Evolutionary conservation across 1,140 invertebrate genomes (phyloP), one percentile per base, ranked within the genome.

Genomic region (Ladona fulva): DNA sequence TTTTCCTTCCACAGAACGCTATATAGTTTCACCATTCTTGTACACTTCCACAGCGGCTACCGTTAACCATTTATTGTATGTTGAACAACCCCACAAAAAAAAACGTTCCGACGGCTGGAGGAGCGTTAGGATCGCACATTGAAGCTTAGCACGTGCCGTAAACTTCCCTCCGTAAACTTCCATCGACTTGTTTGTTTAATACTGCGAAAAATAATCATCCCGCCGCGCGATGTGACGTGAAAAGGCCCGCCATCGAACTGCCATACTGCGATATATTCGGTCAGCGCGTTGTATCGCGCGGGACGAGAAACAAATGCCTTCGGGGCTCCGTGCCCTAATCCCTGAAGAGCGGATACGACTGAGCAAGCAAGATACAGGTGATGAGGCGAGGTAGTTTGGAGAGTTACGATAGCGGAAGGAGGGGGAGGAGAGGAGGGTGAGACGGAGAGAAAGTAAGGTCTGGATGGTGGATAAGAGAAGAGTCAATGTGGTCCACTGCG

Each of bases 271-370:
- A 66, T 66, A 66, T 66, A 66, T 66, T 22, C 52, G 52, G 52
- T 66, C 52, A 66, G 52, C n/a, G 52, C 1, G 52, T 22, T 22
- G 52, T 66, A 66, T 66, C 52, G n/a, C 14, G 52, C n/a, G 44
- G 44, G 19, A 52, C 19, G 52, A 66, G n/a, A 66, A 66, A 66
- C 52, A 66, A 66, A 22, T 66, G 52, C 52, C 52, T 16, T 16
- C 52, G 52, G 52, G 5, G 16, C 12, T 66, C 5, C 52, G 16
- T 66, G 52, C 3, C 52, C 52, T 66, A 66, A 66, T 66, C 52
- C 52, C 52, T 22, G n/a, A 66, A 66, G n/a, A 66, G 52, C 52
- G 52, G 52, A 66, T 66, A 66, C 52, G 52, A 66, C 52, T 66
- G 52, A 6, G 52, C 52, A 66, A 66, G 52, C 52, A 66, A 66